These are phyloP conservation scores for Caenorhabditis briggsae DNA, from an alignment of 1,140 invertebrate species.

Conservation along the genomic window DNA sequence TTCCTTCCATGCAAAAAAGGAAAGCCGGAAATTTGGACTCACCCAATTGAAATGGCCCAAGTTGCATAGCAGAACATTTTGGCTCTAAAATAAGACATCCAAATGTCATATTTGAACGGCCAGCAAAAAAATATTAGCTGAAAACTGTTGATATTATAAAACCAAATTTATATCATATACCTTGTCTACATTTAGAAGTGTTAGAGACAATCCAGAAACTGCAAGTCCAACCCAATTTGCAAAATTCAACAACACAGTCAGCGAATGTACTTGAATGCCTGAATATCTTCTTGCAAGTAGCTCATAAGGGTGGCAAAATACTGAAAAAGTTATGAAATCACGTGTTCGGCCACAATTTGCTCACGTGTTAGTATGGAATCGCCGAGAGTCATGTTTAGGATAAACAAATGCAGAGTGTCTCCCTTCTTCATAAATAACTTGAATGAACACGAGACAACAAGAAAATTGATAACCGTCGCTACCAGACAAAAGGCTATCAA, in stretches of 20 bases:
- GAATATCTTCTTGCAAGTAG: conserved; percentile 75
- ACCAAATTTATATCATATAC: background rate
- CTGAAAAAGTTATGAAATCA: conserved; percentile 60
- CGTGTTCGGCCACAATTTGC: background rate
- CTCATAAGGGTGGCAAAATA: conserved; percentile 78
- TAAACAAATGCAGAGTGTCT: conserved; percentile 78
- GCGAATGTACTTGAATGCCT: conserved; percentile 72
- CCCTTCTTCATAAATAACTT: conserved; percentile 75
- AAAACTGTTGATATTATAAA: too few species aligned
- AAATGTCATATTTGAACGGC: conserved; percentile 75
- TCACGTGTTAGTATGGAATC: conserved; percentile 76
- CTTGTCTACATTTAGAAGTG: conserved; percentile 76
- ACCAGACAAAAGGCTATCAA: conserved; percentile 74
- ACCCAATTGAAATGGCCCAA: conserved; percentile 75
- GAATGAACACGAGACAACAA: conserved; percentile 76
- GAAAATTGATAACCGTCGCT: conserved; percentile 74
- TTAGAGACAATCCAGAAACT: conserved; percentile 76
- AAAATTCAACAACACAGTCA: conserved; percentile 72
- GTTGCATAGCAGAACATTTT: conserved; percentile 72
- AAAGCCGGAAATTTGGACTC: too few species aligned
- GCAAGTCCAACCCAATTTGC: conserved; percentile 76
- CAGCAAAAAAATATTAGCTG: conserved; percentile 75
- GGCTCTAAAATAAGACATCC: conserved; percentile 76
- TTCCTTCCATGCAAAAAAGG: too few species aligned
- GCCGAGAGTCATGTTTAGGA: conserved; percentile 77